Base-by-base conservation (phyloP, 2,797 vertebrate species). In the Manis pentadactyla region DNA sequence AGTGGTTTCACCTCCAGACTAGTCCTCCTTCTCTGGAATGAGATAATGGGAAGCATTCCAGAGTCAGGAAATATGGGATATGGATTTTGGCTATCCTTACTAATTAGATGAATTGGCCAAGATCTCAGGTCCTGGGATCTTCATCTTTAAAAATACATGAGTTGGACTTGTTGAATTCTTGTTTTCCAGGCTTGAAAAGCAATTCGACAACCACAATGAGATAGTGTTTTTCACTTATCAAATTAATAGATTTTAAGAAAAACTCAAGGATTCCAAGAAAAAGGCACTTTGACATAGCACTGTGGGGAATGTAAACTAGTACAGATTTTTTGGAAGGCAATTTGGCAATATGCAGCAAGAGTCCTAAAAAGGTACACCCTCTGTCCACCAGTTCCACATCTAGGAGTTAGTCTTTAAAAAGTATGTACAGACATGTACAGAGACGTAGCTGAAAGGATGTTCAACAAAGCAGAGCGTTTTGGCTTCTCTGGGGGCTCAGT, bases 61-160 rank as follows among this genome's bases (percentile, higher is more conserved):
- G n/a, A 86, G 51, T 84, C 90, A 77, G 91, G 86, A 97, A 94
- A 81, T 55, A 77, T 39, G 66, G 61, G 79, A 55, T 73, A 69
- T 66, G 66, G 29, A 75, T 93, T 90, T 88, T 53, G 89, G 89
- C 87, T 90, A 18, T 93, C 61, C 64, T 71, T 71, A 17, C 93
- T 98, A 95, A 96, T 94, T n/a, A 95, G 90, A 77, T 61, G n/a
- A 68, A 31, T 75, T 75, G 66, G 93, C 88, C 86, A 96, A 97
- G 66, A 69, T 95, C 51, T 93, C 61, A 61, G 73, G 57, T 68
- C 69, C 87, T 53, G 68, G 71, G 71, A 96, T 89, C 82, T 84
- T 95, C n/a, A 21, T 69, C 57, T 96, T 89, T 93, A 93, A 97
- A 46, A 97, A 93, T 57, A 51, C 64, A 53, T 83, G 75, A 90